Evolutionary conservation across 1,140 invertebrate genomes (phyloP), one percentile per base, ranked within the genome.

Genomic region (Archivesica marissinica): DNA sequence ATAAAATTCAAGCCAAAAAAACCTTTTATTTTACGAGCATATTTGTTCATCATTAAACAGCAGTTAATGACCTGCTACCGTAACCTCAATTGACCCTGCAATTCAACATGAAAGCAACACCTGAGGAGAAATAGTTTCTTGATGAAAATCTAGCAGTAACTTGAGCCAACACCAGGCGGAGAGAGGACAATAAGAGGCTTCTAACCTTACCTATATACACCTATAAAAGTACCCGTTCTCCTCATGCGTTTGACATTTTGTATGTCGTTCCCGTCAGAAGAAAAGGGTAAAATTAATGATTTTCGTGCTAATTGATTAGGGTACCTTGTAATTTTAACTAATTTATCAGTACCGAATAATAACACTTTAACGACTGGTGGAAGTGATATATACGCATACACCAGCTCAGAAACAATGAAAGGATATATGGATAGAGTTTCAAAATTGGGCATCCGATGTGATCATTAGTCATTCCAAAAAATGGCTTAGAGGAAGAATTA

Each of bases 21-120:
- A n/a, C n/a, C 35, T 44, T 64, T 38, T 39, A 64, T 44, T 80
- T 81, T 81, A 81, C 30, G 79, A 81, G 68, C 79, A 81, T 81
- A 81, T 81, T 83, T 83, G 80, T 74, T 39, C 66, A 75, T 74
- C 80, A 59, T 83, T 83, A 83, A 83, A 83, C 38, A 30, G 56
- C 52, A 74, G 80, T 74, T 75, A 74, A 83, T 74, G 54, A 59
- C 68, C 47, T 44, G 68, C 44, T 33, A 83, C 20, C 30, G 44
- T 75, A 23, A 47, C 80, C 70, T 83, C 80, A 74, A 74, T 74
- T 83, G 80, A 75, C 80, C 80, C 30, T 41, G 56, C 70, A 59
- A 74, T 59, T 47, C 80, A 83, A 74, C 80, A 75, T 75, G 80
- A 74, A 83, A 83, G 80, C 28, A 83, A 83, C 80, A 83, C 80